phyloP scores from a whole-genome alignment of 92 coral and sea anemone genomes.

The Zoanthus sociatus region DNA sequence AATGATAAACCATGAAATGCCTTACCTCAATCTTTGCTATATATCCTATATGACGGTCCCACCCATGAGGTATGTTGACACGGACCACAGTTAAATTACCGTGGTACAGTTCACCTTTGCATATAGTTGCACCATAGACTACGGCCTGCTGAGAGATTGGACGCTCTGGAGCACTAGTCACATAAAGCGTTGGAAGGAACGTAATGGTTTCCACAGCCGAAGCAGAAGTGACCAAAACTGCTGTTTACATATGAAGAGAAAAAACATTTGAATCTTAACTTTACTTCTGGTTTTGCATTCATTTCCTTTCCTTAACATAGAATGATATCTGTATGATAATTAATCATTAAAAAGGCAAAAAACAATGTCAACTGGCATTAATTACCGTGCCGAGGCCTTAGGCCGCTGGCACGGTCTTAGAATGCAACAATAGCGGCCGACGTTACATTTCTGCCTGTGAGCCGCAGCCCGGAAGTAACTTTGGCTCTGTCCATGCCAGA shows the following conservation, averaged over 20 bases:
- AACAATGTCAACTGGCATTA: too few species aligned
- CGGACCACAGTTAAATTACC: slow-evolving; percentile 57
- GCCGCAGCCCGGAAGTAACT: too few species aligned
- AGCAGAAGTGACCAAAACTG: neutral
- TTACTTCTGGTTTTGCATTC: neutral
- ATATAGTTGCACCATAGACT: slow-evolving; percentile 70
- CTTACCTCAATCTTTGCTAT: slow-evolving; percentile 69
- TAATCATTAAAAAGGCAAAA: too few species aligned
- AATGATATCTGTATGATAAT: too few species aligned
- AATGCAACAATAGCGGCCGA: too few species aligned
- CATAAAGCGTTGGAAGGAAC: slow-evolving; percentile 75
- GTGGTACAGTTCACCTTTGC: slow-evolving; percentile 63
- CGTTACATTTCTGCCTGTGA: too few species aligned
- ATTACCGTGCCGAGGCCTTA: too few species aligned
- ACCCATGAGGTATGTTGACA: slow-evolving; percentile 73
- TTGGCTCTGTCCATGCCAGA: too few species aligned
- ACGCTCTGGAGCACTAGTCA: slow-evolving; percentile 58
- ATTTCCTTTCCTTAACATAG: neutral
- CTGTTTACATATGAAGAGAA: neutral
- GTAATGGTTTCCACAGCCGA: slow-evolving; percentile 10
- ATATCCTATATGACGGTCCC: slow-evolving; percentile 63
- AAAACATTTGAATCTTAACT: neutral
- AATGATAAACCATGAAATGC: neutral
- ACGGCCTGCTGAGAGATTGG: slow-evolving; percentile 45
- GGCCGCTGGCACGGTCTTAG: too few species aligned